These are phyloP conservation scores for Volucella zonaria DNA, from an alignment of 2,888 invertebrate species.

Conservation along the genomic window DNA sequence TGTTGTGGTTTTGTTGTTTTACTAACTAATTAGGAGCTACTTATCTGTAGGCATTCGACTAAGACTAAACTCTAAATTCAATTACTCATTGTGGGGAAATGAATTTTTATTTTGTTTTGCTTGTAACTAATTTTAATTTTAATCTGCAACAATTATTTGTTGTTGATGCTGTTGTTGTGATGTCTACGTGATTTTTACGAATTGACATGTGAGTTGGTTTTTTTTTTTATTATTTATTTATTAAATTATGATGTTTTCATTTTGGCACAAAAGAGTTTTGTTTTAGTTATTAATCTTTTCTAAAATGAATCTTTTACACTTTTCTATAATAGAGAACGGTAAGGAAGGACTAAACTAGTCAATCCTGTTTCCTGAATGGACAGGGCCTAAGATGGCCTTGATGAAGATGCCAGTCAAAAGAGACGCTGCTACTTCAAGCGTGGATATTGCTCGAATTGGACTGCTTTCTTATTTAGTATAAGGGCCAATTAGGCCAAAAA, in stretches of 20 bases:
- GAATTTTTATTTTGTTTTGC: conserved; percentile 31
- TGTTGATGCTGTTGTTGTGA: conserved; percentile 42
- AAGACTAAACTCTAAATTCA: conserved; percentile 44
- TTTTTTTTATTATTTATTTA: conserved; percentile 39
- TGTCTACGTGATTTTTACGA: conserved; percentile 57
- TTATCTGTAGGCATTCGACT: conserved; percentile 46
- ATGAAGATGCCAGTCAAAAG: too few relatives aligned
- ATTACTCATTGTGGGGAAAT: conserved; percentile 40
- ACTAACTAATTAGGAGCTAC: conserved; percentile 67
- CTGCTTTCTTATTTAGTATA: too few relatives aligned
- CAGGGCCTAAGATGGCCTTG: too few relatives aligned
- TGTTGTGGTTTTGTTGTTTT: conserved; percentile 20
- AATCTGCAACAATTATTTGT: conserved; percentile 6
- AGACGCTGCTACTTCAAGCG: too few relatives aligned
- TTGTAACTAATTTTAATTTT: neutral
- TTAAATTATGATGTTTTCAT: conserved; percentile 35
- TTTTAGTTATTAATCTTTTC: conserved; percentile 9
- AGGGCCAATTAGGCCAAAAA: too few relatives aligned
- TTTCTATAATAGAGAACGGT: too few relatives aligned
- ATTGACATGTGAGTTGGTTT: conserved; percentile 70
- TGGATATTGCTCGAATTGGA: too few relatives aligned
- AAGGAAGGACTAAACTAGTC: too few relatives aligned
- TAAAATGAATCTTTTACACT: neutral
- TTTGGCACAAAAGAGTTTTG: conserved; percentile 62
- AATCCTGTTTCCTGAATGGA: too few relatives aligned